Evolutionary conservation across 2,888 invertebrate species (phyloP).

Genomic region (Ernsta delagoae): DNA sequence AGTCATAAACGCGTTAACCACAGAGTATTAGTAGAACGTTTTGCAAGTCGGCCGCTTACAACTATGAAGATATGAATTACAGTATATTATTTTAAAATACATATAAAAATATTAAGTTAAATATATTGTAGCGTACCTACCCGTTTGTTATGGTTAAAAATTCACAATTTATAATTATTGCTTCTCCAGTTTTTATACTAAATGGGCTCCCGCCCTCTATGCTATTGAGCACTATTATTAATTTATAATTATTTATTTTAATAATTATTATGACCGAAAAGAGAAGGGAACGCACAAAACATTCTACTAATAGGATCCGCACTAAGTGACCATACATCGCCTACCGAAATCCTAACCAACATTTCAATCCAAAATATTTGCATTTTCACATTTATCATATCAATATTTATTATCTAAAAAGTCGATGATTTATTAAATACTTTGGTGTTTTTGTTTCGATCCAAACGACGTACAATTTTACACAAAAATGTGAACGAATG

Average conservation of each 20-base stretch:
- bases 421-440: constrained; percentile 81
- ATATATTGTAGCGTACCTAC: constrained; percentile 65
- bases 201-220: constrained; percentile 60
- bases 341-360: constrained; percentile 66
- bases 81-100: constrained; percentile 79
- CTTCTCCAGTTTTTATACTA: constrained; percentile 66
- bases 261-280: constrained; percentile 73
- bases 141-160: constrained; percentile 65
- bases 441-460: constrained; percentile 84
- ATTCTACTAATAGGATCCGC: constrained; percentile 64
- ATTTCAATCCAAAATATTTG: constrained; percentile 77
- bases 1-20: constrained; percentile 50
- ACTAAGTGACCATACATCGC: constrained; percentile 60
- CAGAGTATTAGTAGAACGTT: constrained; percentile 70
- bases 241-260: constrained; percentile 60
- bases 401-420: constrained; percentile 82
- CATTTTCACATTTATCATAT: constrained; percentile 67
- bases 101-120: constrained; percentile 83
- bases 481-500: constrained; percentile 40
- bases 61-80: constrained; percentile 83
- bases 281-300: constrained; percentile 71
- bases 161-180: constrained; percentile 77
- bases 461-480: constrained; percentile 44
- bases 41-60: constrained; percentile 73
- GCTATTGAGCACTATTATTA: constrained; percentile 81